Evolutionary conservation across 1,140 invertebrate species (phyloP).

Genomic region (Trinorchestia longiramus): DNA sequence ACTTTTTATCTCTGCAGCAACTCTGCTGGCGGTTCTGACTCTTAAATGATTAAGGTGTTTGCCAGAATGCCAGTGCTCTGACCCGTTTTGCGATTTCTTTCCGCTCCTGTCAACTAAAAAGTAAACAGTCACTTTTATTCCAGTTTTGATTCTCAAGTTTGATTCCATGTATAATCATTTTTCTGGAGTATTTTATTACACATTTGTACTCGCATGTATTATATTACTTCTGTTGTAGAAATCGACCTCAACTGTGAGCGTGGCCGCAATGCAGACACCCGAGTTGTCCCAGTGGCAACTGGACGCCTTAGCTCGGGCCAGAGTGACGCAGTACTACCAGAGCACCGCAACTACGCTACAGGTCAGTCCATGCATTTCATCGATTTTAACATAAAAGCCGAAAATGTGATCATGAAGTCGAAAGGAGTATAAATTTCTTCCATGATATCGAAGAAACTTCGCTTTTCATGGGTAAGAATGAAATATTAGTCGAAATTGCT

Average conservation of each 20-base stretch:
- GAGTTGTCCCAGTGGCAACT: constrained; percentile 68
- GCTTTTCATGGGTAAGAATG: no score
- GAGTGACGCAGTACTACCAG: constrained; percentile 60
- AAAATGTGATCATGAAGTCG: no score
- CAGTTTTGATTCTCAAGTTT: not conserved
- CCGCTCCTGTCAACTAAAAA: not conserved
- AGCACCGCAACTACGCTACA: constrained; percentile 62
- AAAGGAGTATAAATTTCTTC: no score
- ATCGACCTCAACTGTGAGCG: constrained; percentile 24
- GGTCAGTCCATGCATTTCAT: no score
- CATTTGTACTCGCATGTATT: no score
- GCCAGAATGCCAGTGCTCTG: no score
- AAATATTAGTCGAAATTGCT: no score
- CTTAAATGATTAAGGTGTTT: no score
- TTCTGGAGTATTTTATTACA: not conserved
- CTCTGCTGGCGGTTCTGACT: no score
- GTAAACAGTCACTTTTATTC: not conserved
- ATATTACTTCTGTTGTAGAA: not conserved
- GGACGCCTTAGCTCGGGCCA: constrained; percentile 65
- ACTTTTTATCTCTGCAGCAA: not conserved
- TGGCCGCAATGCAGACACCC: constrained; percentile 44
- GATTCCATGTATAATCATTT: not conserved
- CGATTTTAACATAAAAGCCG: no score
- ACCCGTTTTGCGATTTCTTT: no score
- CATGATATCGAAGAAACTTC: no score